Evolutionary conservation across 2,113 vertebrate species (phyloP).

Genomic region (Syrmaticus mikado): DNA sequence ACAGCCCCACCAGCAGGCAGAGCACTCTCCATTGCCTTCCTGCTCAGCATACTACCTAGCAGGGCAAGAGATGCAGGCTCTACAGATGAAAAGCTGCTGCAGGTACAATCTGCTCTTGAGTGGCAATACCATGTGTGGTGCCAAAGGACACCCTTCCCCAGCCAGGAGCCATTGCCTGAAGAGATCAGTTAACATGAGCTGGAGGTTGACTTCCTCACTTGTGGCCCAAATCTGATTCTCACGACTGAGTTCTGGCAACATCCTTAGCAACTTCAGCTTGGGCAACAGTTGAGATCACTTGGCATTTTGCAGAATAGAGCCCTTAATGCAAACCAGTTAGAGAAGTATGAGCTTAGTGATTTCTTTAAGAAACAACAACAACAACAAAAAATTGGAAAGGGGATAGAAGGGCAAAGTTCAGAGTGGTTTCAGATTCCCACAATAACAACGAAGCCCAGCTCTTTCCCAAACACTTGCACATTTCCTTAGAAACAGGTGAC

Average conservation of each 20-base stretch:
- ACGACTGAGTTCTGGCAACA: constrained; percentile 6
- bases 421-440: constrained; percentile 63
- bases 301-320: constrained; percentile 27
- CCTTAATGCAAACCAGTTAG: constrained; percentile 49
- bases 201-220: constrained; percentile 21
- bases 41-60: background rate
- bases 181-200: constrained; percentile 38
- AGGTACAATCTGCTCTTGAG: background rate
- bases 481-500: constrained; percentile 74
- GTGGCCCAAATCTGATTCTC: background rate
- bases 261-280: constrained; percentile 16
- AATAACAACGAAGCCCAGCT: constrained; percentile 55
- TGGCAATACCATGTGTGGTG: constrained; percentile 34
- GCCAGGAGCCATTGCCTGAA: constrained; percentile 21
- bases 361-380: background rate
- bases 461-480: constrained; percentile 67
- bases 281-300: constrained; percentile 10
- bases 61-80: background rate
- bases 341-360: constrained; percentile 13
- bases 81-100: background rate
- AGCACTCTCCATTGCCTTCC: background rate
- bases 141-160: constrained; percentile 29
- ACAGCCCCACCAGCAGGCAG: background rate
- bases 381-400: constrained; percentile 55
- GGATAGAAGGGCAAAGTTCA: constrained; percentile 60